Evolutionary conservation across 2,113 vertebrate genomes (phyloP).

Genomic region (Picathartes gymnocephalus): DNA sequence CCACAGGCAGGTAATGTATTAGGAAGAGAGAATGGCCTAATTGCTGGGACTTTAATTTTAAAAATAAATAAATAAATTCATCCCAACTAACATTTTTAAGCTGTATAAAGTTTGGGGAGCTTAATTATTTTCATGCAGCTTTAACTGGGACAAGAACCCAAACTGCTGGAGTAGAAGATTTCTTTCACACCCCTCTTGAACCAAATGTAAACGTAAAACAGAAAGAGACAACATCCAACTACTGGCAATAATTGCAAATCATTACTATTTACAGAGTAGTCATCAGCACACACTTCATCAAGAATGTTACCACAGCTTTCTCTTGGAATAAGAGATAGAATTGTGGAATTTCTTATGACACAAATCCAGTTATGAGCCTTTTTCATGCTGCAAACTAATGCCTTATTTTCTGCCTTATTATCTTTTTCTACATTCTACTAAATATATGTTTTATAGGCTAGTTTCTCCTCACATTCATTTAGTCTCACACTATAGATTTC

Average conservation of each 20-base stretch:
- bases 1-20: not conserved
- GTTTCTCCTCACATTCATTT: not conserved
- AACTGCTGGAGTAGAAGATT: not conserved
- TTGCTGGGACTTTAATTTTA: not conserved
- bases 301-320: conserved; percentile 19
- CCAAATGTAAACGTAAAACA: not conserved
- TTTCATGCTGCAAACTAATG: not conserved
- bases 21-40: not conserved
- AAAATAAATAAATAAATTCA: not conserved
- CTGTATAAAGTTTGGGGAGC: not conserved
- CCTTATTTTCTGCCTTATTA: not conserved
- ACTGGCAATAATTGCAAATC: conserved; percentile 29
- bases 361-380: not conserved
- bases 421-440: not conserved
- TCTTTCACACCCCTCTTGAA: not conserved
- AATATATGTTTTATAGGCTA: not conserved
- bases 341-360: conserved; percentile 1
- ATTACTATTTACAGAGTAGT: conserved; percentile 47
- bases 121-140: not conserved
- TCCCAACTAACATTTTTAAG: not conserved
- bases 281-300: conserved; percentile 28
- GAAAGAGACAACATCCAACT: not conserved
- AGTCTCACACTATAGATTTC: not conserved
- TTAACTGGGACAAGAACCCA: not conserved
- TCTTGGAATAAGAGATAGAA: conserved; percentile 10